These are phyloP conservation scores for Lepisosteus osseus DNA, from an alignment of 2,113 vertebrate genomes.

Conservation along the genomic window DNA sequence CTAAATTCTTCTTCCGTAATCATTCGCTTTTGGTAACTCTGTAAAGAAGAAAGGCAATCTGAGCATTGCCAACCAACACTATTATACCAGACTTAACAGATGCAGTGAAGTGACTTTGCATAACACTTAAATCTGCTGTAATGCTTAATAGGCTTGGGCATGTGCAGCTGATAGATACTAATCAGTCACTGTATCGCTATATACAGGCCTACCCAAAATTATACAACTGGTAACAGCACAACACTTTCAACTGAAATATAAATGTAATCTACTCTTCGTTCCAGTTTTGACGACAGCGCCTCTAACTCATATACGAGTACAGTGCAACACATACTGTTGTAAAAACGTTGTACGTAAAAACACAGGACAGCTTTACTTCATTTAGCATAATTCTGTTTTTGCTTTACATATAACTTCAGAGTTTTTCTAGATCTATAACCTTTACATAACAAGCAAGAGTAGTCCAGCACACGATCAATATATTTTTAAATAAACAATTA, in stretches of 20 bases:
- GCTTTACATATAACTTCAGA: no score
- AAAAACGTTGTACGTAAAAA: no score
- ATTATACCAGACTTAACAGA: slow-evolving; percentile 56
- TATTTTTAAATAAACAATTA: no score
- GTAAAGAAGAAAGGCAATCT: slow-evolving; percentile 47
- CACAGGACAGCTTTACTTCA: no score
- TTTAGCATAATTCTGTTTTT: no score
- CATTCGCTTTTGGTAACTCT: slow-evolving; percentile 30
- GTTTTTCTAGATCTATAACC: no score
- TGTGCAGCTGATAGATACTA: slow-evolving; percentile 55
- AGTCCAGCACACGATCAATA: no score
- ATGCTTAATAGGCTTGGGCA: slow-evolving; percentile 65
- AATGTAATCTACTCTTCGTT: neutral
- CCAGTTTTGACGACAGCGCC: neutral
- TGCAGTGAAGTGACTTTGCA: slow-evolving; percentile 59
- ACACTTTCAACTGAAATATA: neutral
- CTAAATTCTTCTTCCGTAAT: slow-evolving; percentile 32
- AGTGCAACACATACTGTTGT: no score
- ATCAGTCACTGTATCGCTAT: slow-evolving; percentile 54
- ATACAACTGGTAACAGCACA: neutral
- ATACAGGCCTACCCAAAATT: neutral
- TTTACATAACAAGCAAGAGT: no score
- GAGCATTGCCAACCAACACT: slow-evolving; percentile 28
- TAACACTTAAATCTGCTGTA: slow-evolving; percentile 67
- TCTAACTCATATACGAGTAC: neutral